phyloP scores from a whole-genome alignment of 1,140 invertebrate genomes.

The Dendrolimus kikuchii region DNA sequence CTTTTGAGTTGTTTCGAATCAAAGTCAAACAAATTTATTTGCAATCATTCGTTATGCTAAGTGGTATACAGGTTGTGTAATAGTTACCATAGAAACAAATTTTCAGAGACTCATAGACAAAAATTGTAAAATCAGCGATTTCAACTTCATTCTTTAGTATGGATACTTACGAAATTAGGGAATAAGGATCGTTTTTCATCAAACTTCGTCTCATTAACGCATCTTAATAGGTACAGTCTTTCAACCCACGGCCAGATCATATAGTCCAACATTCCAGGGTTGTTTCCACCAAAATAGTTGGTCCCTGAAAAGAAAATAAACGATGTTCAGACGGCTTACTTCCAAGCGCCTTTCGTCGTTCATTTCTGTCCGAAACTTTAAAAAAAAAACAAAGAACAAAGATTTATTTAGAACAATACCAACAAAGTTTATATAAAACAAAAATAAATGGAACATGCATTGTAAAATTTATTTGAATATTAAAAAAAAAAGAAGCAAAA shows the following conservation, averaged over 20 bases:
- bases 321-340: not conserved
- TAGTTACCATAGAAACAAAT: not conserved
- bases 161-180: slow-evolving; percentile 56
- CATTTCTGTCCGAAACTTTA: too few relatives aligned
- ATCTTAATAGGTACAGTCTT: slow-evolving; percentile 64
- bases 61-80: not conserved
- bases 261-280: slow-evolving; percentile 83
- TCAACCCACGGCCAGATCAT: slow-evolving; percentile 91
- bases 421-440: too few relatives aligned
- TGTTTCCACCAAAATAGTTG: slow-evolving; percentile 76
- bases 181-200: slow-evolving; percentile 42
- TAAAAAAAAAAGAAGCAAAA: too few relatives aligned
- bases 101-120: too few relatives aligned
- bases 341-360: too few relatives aligned
- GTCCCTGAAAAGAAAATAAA: slow-evolving; percentile 28
- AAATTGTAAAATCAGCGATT: too few relatives aligned
- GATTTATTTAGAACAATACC: too few relatives aligned
- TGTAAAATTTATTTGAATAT: too few relatives aligned
- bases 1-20: not conserved
- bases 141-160: too few relatives aligned
- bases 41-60: too few relatives aligned
- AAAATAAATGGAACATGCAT: too few relatives aligned
- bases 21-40: not conserved
- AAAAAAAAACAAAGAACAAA: too few relatives aligned
- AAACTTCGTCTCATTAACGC: slow-evolving; percentile 49